Base-by-base conservation (phyloP, 2,888 invertebrate genomes). In the Nomada fabriciana region DNA sequence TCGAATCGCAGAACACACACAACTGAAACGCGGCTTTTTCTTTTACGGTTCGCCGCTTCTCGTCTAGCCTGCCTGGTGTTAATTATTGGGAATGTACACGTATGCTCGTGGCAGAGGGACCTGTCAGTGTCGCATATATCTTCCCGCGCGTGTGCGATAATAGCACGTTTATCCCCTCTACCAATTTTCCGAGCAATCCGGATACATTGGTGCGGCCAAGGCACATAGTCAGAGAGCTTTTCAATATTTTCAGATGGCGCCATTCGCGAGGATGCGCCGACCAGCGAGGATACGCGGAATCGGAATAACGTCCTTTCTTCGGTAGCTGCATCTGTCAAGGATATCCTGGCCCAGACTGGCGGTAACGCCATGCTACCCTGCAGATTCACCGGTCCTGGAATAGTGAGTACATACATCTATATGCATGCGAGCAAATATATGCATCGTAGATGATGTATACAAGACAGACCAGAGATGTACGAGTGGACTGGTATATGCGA, bases 311-410 rank as follows among this genome's bases (percentile, higher is more conserved):
- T 80, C n/a, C 20, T 70, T 43, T 23, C 78, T n/a, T 64, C 75
- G 65, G 75, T 72, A 42, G 60, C 85, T 50, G 90, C 87, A 78
- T 86, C 90, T 83, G 86, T 91, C 76, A 94, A 94, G 68, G 93
- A 94, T 82, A 92, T 95, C 78, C 91, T 94, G 74, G 94, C 95
- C 47, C 95, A 95, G 90, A 94, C 93, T 75, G 94, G 94, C 76
- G 94, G 94, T 71, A 94, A 94, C 76, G 95, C 94, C 25, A 91
- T 94, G 78, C 93, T 95, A 64, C 95, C 95, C 10, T 95, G 95
- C 88, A 94, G 94, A 90, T 93, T 94, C 83, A 92, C 92, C 60
- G 94, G 94, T 84, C 92, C 94, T 47, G 93, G 91, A 85, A 94
- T 94, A 86, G 95, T 95, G 89, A 94, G 94, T 94, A 86, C 67